phyloP scores from a whole-genome alignment of 2,797 vertebrate genomes.

The Trachops cirrhosus region DNA sequence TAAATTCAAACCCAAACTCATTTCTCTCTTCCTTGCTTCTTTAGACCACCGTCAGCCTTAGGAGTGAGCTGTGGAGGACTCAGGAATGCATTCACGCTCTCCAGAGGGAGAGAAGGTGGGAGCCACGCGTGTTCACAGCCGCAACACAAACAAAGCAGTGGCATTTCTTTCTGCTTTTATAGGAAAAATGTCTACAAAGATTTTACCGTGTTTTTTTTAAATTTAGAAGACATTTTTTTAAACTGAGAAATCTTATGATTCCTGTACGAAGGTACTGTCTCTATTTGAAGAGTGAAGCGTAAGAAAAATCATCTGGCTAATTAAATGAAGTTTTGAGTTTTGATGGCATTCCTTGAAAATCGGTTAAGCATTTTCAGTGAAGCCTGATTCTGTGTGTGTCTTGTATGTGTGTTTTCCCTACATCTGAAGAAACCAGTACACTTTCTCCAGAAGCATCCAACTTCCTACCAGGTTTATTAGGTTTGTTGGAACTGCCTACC shows the following conservation, averaged over 20 bases:
- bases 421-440: neutral
- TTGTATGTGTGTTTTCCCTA: neutral
- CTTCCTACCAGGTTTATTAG: neutral
- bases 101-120: conserved; percentile 77
- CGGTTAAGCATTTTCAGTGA: neutral
- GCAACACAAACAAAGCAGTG: neutral
- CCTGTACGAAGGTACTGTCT: neutral
- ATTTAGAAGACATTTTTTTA: conserved; percentile 16
- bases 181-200: neutral
- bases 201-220: neutral
- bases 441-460: neutral
- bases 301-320: neutral
- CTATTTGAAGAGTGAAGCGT: neutral
- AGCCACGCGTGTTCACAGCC: neutral
- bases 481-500: neutral
- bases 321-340: neutral
- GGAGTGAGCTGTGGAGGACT: conserved; percentile 75
- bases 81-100: conserved; percentile 60
- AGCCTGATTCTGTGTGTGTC: neutral
- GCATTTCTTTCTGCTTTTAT: neutral
- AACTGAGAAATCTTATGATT: neutral
- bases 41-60: conserved; percentile 62
- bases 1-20: conserved; percentile 10
- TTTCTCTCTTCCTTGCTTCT: conserved; percentile 44
- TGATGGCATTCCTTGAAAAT: neutral